Percentiles rank a stretch among this genome's conserved stretches.
Conservation (phyloP, 2,888 invertebrate species). For the Tenthredo distinguenda region DNA sequence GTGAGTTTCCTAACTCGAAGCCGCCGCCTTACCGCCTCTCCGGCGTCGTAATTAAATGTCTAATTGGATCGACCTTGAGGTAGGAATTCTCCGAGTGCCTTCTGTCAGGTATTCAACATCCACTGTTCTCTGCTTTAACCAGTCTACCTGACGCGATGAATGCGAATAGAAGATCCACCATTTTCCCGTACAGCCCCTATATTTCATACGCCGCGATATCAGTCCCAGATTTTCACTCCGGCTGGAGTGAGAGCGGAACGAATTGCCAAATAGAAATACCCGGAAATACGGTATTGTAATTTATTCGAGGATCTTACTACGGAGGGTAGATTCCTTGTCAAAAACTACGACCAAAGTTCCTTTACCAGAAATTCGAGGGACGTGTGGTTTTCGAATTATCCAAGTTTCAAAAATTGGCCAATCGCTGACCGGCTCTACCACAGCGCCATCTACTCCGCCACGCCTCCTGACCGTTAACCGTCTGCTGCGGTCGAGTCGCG, state of each 20-base stretch:
- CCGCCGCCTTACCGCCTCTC: neutral
- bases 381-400: neutral
- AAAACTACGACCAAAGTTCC: neutral
- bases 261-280: neutral
- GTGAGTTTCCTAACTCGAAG: conserved; percentile 30
- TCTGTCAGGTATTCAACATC: conserved; percentile 30
- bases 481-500: neutral
- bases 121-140: neutral
- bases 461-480: neutral
- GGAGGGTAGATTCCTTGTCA: neutral
- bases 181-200: neutral
- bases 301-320: neutral
- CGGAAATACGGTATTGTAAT: neutral
- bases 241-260: neutral
- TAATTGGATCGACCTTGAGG: conserved; percentile 42
- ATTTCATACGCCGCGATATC: neutral
- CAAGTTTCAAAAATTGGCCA: neutral
- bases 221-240: neutral
- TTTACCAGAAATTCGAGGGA: neutral
- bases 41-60: conserved; percentile 48
- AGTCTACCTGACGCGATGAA: neutral
- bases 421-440: neutral
- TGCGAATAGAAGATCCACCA: neutral
- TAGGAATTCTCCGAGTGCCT: conserved; percentile 34
- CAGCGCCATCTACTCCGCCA: conserved; percentile 6